Conservation (phyloP, 2,797 vertebrate genomes). For the Petrocephalus sullivani region DNA sequence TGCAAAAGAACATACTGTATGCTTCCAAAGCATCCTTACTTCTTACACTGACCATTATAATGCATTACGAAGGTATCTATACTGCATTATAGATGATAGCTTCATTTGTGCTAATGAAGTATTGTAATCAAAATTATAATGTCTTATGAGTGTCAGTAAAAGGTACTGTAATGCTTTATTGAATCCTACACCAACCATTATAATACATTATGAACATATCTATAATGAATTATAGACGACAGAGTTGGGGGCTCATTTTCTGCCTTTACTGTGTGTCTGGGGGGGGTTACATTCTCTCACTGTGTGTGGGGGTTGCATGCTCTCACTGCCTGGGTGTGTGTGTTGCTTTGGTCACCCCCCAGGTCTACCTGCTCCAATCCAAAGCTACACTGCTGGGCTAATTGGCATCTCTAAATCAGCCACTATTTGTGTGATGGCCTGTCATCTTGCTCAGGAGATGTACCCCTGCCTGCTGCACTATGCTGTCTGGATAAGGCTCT, state of each 20-base stretch:
- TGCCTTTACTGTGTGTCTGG: background rate
- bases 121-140: no score
- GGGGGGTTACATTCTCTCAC: background rate
- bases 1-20: background rate
- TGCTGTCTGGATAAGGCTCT: background rate
- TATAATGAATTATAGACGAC: background rate
- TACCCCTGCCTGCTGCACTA: background rate
- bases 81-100: background rate
- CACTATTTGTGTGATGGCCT: background rate
- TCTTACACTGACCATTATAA: background rate
- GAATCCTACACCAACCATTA: background rate
- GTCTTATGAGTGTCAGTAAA: no score
- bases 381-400: background rate
- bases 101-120: no score
- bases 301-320: background rate
- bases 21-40: no score
- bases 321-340: background rate
- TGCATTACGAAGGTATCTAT: background rate
- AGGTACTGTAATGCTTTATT: no score
- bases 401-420: background rate
- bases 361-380: background rate
- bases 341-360: background rate
- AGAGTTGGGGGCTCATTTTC: background rate
- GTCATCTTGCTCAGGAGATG: background rate
- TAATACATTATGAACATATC: background rate